phyloP scores from a whole-genome alignment of 2,888 invertebrate species.

The Orthosia incerta region DNA sequence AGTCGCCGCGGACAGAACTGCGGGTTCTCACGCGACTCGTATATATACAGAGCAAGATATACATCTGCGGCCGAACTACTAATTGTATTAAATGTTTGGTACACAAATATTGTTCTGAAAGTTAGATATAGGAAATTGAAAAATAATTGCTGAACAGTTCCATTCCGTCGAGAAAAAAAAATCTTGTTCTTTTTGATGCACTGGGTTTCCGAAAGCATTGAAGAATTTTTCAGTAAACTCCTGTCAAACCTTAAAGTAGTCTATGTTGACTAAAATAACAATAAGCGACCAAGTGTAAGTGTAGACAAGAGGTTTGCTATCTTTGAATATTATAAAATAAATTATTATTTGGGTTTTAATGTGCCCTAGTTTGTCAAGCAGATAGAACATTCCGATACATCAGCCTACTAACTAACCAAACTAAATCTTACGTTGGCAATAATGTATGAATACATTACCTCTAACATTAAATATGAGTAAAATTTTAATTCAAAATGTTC shows the following conservation, averaged over 20 bases:
- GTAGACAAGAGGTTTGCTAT: background rate
- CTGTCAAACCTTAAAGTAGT: background rate
- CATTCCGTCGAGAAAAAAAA: too few relatives aligned
- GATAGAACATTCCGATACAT: background rate
- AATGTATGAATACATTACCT: constrained; percentile 34
- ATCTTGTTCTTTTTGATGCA: background rate
- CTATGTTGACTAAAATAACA: background rate
- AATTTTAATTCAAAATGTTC: constrained; percentile 55
- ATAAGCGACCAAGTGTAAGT: too few relatives aligned
- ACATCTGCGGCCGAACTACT: constrained; percentile 41
- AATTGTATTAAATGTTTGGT: constrained; percentile 45
- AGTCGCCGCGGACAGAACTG: constrained; percentile 42
- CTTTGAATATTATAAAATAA: background rate
- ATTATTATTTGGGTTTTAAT: background rate
- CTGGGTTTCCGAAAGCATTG: background rate
- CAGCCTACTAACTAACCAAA: too few relatives aligned
- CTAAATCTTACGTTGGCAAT: constrained; percentile 54
- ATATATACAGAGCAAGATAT: constrained; percentile 59
- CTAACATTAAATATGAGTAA: constrained; percentile 50
- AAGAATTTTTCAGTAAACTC: too few relatives aligned
- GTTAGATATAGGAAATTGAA: background rate
- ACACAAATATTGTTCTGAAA: constrained; percentile 27
- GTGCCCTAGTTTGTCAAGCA: background rate
- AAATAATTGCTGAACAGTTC: background rate
- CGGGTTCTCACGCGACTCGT: constrained; percentile 59